phyloP scores from a whole-genome alignment of 64 coral and sea anemone genomes.

The Montipora cactus region DNA sequence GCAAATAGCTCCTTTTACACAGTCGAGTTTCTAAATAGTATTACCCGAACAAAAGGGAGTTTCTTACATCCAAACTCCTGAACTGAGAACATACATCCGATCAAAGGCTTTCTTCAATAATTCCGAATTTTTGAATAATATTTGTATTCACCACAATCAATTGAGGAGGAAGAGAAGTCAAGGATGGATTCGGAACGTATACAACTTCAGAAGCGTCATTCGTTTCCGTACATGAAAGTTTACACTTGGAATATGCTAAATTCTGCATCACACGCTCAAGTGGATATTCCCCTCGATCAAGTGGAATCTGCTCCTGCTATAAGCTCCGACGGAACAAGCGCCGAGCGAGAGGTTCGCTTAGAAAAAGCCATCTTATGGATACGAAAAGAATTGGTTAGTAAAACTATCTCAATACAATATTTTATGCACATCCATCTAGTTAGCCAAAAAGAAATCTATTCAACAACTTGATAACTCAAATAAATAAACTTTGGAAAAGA shows the following conservation, averaged over 20 bases:
- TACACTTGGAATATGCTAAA: conserved; percentile 85
- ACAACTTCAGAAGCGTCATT: conserved; percentile 79
- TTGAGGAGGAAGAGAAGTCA: not conserved
- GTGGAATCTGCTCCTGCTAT: conserved; percentile 68
- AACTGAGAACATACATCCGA: not conserved
- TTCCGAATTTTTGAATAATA: not conserved
- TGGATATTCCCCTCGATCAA: conserved; percentile 45
- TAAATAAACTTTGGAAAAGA: not conserved
- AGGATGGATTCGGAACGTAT: not conserved
- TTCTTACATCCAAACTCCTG: not conserved
- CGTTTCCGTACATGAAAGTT: conserved; percentile 83
- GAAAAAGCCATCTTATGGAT: conserved; percentile 85
- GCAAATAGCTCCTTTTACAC: conserved; percentile 15
- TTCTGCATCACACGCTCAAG: conserved; percentile 44
- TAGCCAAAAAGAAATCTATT: not conserved
- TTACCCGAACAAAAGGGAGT: not conserved
- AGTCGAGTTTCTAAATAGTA: not conserved
- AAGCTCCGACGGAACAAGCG: conserved; percentile 74
- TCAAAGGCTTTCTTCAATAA: not conserved
- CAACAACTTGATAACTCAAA: not conserved
- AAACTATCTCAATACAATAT: not conserved
- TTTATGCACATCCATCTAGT: not conserved
- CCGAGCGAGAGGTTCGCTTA: conserved; percentile 78
- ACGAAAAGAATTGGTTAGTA: conserved; percentile 89
- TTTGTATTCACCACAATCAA: not conserved